phyloP scores from a whole-genome alignment of 23 tunicate genomes.

The Ciona savignyi region DNA sequence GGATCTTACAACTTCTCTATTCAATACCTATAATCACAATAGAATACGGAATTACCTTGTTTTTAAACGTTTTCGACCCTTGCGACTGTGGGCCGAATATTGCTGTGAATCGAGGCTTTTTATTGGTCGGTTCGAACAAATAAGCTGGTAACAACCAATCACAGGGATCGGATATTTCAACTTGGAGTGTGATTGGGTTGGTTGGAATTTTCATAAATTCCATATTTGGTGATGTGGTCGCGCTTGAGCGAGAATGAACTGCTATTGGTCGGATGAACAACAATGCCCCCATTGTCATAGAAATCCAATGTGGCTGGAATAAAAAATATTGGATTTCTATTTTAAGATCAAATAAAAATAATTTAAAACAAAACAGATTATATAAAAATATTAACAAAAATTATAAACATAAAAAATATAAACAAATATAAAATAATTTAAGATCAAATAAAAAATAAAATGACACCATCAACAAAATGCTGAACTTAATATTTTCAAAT shows the following conservation, averaged over 20 bases:
- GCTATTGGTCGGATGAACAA: background rate
- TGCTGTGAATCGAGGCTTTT: background rate
- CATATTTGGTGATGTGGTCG: background rate
- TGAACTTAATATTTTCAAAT: too few relatives aligned
- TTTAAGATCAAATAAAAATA: too few relatives aligned
- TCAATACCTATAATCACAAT: too few relatives aligned
- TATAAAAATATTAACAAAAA: too few relatives aligned
- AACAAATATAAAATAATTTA: too few relatives aligned
- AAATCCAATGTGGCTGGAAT: constrained; percentile 5
- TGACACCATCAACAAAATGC: too few relatives aligned
- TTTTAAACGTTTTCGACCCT: background rate
- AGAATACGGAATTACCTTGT: too few relatives aligned
- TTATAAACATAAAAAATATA: too few relatives aligned
- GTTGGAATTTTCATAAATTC: background rate
- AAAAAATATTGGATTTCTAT: too few relatives aligned
- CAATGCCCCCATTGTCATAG: constrained; percentile 4
- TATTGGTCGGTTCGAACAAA: background rate
- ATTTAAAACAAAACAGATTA: too few relatives aligned
- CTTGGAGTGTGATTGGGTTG: background rate
- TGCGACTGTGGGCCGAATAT: background rate
- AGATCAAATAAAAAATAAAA: too few relatives aligned
- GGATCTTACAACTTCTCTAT: too few relatives aligned
- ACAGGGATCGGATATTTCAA: background rate
- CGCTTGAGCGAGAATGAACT: background rate
- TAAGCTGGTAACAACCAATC: background rate